A percentile compares a stretch with the other conserved stretches of the same genome.
Conservation (phyloP, 2,113 vertebrate species). For the Solenodon paradoxus region DNA sequence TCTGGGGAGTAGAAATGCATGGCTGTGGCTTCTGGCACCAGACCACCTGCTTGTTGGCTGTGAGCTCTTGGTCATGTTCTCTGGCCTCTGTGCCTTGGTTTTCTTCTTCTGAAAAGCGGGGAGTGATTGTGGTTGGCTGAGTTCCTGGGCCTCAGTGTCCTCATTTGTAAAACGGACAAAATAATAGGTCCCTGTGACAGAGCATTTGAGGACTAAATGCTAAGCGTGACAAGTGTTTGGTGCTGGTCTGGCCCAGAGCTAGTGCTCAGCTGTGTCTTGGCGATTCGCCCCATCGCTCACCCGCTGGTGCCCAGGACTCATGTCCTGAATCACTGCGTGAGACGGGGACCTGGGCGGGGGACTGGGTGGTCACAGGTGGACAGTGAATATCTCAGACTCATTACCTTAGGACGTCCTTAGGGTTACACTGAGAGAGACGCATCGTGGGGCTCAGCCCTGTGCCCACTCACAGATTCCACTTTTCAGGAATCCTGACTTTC, state of each 20-base stretch:
- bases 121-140: not conserved
- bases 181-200: fast-evolving
- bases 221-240: not conserved
- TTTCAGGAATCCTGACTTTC: not conserved
- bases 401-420: no score
- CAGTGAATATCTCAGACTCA: not conserved
- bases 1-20: not conserved
- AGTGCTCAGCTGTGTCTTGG: no score
- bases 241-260: fast-evolving
- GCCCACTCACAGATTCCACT: not conserved
- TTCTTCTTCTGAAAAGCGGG: not conserved
- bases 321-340: not conserved
- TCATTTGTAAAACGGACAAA: not conserved
- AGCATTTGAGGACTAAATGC: not conserved
- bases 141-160: not conserved
- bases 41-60: not conserved
- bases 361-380: not conserved
- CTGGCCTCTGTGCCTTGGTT: not conserved
- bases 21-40: not conserved
- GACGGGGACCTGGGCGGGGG: not conserved
- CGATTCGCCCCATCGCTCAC: fast-evolving
- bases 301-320: no score
- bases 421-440: not conserved
- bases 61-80: not conserved
- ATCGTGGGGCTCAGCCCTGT: not conserved